Evolutionary conservation across 2,888 invertebrate species (phyloP), one percentile per base, ranked within the genome.

Genomic region (Pegoplata infirma): DNA sequence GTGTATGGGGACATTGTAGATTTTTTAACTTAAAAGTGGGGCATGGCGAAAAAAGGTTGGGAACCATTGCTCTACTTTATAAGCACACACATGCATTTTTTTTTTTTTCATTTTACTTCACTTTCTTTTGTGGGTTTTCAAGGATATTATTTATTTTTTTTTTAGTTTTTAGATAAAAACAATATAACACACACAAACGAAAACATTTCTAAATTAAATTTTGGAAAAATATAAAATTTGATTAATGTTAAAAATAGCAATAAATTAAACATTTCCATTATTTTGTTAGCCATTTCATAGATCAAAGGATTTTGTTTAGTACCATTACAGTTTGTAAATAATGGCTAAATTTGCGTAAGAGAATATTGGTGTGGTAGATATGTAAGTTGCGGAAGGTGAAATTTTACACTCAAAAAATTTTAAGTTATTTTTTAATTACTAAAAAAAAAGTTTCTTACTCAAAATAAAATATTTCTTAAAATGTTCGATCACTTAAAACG

Each of bases 81-180:
- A 53, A 56, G 47, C 46, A 72, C 56, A 47, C 36, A 56, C 28
- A 58, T 73, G 66, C 51, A 53, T 10, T 72, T 32, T 44, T 16
- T 40, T 5, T 32, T 51, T 21, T 10, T n/a, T n/a, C n/a, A n/a
- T n/a, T n/a, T 14, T 17, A 10, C 32, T 63, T 72, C 63, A 72
- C 63, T 63, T 55, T 63, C 55, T 47, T 21, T 47, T 53, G 53
- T 28, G n/a, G n/a, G n/a, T 46, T 63, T 63, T 71, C 46, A 61
- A 53, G 61, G 28, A 53, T 71, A 28, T 71, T 32, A 14, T 21
- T 23, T 58, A 7, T 44, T 32, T 32, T 32, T 32, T 32, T 32
- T 10, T 10, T 1, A 12, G 8, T 7, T 1, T 32, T 32, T 6
- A 3, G 32, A 2, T 32, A n/a, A 40, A 40, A 40, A 56, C n/a